Percentiles rank a stretch among this genome's conserved stretches.
phyloP scores from a whole-genome alignment of 2,888 invertebrate species.

The Conchocele bisecta region DNA sequence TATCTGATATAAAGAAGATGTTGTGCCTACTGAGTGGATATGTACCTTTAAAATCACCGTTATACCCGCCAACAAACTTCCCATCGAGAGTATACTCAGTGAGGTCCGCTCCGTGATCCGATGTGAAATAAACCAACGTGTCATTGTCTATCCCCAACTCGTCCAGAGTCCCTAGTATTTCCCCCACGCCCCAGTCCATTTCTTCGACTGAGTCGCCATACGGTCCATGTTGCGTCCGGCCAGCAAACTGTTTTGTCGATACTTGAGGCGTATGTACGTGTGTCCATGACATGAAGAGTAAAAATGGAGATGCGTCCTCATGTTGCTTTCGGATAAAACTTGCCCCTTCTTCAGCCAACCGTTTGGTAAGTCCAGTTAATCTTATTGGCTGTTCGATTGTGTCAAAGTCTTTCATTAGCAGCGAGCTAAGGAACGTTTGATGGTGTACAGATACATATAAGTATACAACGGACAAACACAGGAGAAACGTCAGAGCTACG shows the following conservation, averaged over 20 bases:
- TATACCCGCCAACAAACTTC: conserved; percentile 78
- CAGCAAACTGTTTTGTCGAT: conserved; percentile 84
- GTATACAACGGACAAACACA: background rate
- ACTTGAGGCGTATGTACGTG: conserved; percentile 89
- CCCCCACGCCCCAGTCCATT: conserved; percentile 84
- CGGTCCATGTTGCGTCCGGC: conserved; percentile 81
- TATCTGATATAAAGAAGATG: too few relatives aligned
- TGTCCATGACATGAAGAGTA: conserved; percentile 83
- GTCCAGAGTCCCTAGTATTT: conserved; percentile 81
- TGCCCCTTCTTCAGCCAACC: conserved; percentile 69
- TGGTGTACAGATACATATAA: too few relatives aligned
- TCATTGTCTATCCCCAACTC: conserved; percentile 74
- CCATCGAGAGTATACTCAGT: conserved; percentile 72
- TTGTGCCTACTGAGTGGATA: too few relatives aligned
- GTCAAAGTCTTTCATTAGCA: conserved; percentile 78
- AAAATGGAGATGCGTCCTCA: conserved; percentile 80
- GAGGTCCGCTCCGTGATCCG: conserved; percentile 84
- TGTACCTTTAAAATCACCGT: conserved; percentile 68
- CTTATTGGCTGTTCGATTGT: conserved; percentile 84
- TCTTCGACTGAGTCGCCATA: conserved; percentile 85
- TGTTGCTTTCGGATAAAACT: conserved; percentile 69
- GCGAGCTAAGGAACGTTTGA: background rate
- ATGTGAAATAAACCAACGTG: conserved; percentile 84
- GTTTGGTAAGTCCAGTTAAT: conserved; percentile 79
- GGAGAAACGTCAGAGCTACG: conserved; percentile 3